phyloP scores from a whole-genome alignment of 2,888 invertebrate species.

The Thymelicus acteon region DNA sequence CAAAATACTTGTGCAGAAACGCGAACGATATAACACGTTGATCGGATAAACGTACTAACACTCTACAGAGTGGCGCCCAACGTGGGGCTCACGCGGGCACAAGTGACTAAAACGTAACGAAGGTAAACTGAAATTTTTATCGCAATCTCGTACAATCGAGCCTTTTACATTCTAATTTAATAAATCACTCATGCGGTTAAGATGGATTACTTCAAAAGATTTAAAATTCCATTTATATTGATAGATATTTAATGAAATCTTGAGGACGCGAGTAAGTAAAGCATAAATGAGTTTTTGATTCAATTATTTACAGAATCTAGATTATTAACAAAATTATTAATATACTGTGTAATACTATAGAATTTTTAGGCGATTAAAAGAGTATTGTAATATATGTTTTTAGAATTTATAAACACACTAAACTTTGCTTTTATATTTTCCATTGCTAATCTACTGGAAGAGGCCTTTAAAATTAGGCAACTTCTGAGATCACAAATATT shows the following conservation, averaged over 20 bases:
- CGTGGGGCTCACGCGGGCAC: conserved; percentile 18
- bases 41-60: conserved; percentile 23
- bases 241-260: conserved; percentile 29
- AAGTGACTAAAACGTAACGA: conserved; percentile 22
- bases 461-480: too few relatives aligned
- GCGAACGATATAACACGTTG: not conserved
- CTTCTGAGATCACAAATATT: too few relatives aligned
- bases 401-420: too few relatives aligned
- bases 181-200: conserved; percentile 40
- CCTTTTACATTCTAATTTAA: conserved; percentile 30
- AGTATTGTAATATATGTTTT: too few relatives aligned
- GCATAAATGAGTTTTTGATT: conserved; percentile 20
- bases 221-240: conserved; percentile 13
- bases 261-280: conserved; percentile 18
- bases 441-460: too few relatives aligned
- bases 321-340: not conserved
- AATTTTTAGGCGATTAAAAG: too few relatives aligned
- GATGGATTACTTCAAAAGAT: conserved; percentile 28
- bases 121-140: conserved; percentile 23
- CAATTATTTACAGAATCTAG: not conserved
- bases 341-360: not conserved
- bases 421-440: too few relatives aligned
- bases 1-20: conserved; percentile 10
- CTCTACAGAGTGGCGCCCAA: conserved; percentile 24
- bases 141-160: conserved; percentile 35